phyloP scores from a whole-genome alignment of 2,797 vertebrate species.

The Spinibarbus caldwelli region DNA sequence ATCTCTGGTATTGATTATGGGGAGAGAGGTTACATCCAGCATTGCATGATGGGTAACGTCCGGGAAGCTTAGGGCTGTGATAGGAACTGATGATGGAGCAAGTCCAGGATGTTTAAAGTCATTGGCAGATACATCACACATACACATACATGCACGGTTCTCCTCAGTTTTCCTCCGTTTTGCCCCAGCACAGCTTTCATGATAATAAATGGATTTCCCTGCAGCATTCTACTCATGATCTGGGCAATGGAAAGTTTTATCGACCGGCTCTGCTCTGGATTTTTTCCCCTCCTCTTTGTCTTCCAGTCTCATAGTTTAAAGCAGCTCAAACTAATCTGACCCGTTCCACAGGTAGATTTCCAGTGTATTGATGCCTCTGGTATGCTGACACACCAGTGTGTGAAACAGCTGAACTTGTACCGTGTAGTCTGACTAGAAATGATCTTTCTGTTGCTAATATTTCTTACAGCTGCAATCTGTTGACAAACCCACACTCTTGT shows the following conservation, averaged over 20 bases:
- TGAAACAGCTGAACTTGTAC: constrained; percentile 57
- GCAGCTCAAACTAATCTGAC: constrained; percentile 65
- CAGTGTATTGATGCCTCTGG: constrained; percentile 52
- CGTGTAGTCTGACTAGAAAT: constrained; percentile 12
- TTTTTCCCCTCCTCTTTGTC: constrained; percentile 45
- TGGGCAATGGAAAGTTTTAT: constrained; percentile 68
- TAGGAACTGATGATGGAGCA: constrained; percentile 46
- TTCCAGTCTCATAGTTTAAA: constrained; percentile 58
- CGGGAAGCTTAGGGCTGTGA: constrained; percentile 44
- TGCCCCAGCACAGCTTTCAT: constrained; percentile 53
- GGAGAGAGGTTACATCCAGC: constrained; percentile 15
- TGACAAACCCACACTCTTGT: no score
- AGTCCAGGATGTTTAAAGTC: constrained; percentile 13
- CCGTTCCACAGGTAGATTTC: constrained; percentile 65
- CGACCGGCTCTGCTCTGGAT: constrained; percentile 62
- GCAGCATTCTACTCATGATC: constrained; percentile 51
- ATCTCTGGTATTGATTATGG: constrained; percentile 43
- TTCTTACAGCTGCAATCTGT: background rate
- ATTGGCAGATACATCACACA: constrained; percentile 8
- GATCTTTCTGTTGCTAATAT: constrained; percentile 10
- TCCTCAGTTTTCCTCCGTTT: constrained; percentile 31
- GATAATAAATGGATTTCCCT: constrained; percentile 59
- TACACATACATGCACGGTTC: background rate
- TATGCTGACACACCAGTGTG: constrained; percentile 63
- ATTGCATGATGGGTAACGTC: constrained; percentile 22